Evolutionary conservation across 2,888 invertebrate genomes (phyloP).

Genomic region (Perdita meconis): DNA sequence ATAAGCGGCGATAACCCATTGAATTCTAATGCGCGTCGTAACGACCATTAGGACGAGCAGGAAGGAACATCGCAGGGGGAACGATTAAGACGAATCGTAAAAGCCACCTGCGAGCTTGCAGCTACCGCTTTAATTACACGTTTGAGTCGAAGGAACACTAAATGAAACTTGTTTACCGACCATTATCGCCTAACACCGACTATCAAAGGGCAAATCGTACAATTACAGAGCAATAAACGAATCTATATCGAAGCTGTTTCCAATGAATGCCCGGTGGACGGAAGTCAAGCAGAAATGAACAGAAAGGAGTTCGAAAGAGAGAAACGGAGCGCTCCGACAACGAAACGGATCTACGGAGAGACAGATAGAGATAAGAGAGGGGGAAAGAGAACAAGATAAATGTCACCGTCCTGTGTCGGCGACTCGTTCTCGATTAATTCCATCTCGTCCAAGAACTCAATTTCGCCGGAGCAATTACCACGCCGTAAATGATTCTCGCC

Average conservation of each 20-base stretch:
- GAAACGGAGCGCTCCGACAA: neutral
- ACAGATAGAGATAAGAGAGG: neutral
- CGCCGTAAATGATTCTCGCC: slow-evolving; percentile 62
- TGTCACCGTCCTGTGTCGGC: slow-evolving; percentile 24
- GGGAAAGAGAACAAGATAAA: neutral
- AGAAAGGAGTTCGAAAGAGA: too few relatives aligned
- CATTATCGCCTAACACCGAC: neutral
- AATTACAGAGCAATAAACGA: neutral
- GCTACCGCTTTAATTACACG: too few relatives aligned
- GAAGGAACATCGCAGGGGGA: slow-evolving; percentile 3
- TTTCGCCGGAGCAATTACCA: slow-evolving; percentile 71
- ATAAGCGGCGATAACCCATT: slow-evolving; percentile 26
- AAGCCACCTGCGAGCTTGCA: neutral
- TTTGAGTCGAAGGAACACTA: neutral
- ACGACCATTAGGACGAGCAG: slow-evolving; percentile 24
- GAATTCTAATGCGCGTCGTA: slow-evolving; percentile 6
- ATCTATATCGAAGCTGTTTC: neutral
- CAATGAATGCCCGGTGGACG: neutral
- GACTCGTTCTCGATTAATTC: slow-evolving; percentile 64
- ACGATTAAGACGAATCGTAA: slow-evolving; percentile 31
- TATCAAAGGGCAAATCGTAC: neutral
- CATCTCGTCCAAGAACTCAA: slow-evolving; percentile 70
- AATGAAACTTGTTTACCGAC: slow-evolving; percentile 8
- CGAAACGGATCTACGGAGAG: neutral
- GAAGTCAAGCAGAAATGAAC: neutral